These are phyloP conservation scores for Leptopilina syphax DNA, from an alignment of 2,888 invertebrate species.

Conservation along the genomic window DNA sequence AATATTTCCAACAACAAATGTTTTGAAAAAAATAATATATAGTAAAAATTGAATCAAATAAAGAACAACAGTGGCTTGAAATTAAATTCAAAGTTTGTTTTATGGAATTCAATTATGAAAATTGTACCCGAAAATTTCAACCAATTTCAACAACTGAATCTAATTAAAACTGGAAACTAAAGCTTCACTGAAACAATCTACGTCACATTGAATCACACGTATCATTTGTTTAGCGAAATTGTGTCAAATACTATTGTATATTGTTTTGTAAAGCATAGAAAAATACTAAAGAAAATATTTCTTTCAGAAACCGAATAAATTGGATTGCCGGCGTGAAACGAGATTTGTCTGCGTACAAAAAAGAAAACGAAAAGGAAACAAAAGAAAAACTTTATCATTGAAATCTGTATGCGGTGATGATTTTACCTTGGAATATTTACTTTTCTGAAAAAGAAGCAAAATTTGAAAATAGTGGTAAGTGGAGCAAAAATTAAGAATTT, in stretches of 20 bases:
- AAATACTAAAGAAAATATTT: not conserved
- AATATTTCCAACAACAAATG: too few species aligned
- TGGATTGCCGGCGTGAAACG: not conserved
- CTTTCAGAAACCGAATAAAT: not conserved
- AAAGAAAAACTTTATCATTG: constrained; percentile 1
- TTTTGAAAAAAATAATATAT: too few species aligned
- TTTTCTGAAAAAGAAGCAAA: not conserved
- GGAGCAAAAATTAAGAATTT: not conserved
- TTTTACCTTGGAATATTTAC: not conserved
- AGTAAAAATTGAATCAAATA: constrained; percentile 38
- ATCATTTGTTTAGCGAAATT: constrained; percentile 46
- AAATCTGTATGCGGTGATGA: not conserved
- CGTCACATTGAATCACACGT: constrained; percentile 8
- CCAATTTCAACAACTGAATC: not conserved
- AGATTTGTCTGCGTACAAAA: not conserved
- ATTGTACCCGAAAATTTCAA: constrained; percentile 2
- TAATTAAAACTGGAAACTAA: constrained; percentile 15
- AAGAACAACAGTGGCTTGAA: not conserved
- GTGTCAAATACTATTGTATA: constrained; percentile 44
- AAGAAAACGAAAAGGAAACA: not conserved
- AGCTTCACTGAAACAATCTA: not conserved
- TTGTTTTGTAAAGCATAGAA: not conserved
- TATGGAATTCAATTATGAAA: constrained; percentile 1
- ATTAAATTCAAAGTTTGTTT: constrained; percentile 4
- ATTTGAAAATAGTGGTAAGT: too few species aligned